Base-by-base conservation (phyloP, 2,797 vertebrate genomes). In the Pachyuromys duprasi region DNA sequence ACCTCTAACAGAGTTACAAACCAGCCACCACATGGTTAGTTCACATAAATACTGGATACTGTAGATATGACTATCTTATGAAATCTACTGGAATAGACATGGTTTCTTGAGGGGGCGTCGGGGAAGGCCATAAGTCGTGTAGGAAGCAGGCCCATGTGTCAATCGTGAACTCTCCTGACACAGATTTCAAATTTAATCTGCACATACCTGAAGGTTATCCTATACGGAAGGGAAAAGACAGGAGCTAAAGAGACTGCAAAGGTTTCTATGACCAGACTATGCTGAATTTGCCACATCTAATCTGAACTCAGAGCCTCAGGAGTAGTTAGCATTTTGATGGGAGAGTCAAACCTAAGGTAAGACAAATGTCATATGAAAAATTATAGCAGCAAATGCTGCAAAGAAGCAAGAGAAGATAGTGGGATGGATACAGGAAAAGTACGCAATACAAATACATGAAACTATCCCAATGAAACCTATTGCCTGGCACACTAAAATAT, bases 131-230 rank as follows among this genome's bases (percentile, higher is more conserved):
- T 57, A 3, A 3, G 49, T 39, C 70, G 69, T 18, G 24, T 3
- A 88, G 80, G 53, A 65, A 96, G 36, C 79, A 89, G 63, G 93
- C 31, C 22, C 36, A 17, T 63, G 69, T 42, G 67, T 89, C n/a
- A 78, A 5, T 80, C n/a, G 83, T 76, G 49, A 96, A 90, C 60
- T 76, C 67, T 57, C 91, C 22, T 76, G 65, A 86, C 83, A 57
- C 0, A 45, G 55, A 28, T 81, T 63, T 93, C 74, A 97, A 94
- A 91, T 53, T 89, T 83, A 95, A 72, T 87, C 42, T 78, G 39
- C 8, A 69, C 1, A 67, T 28, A 18, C 45, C 79, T 91, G 36
- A 87, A 82, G 69, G 12, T 42, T 89, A 69, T 94, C 31, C 39
- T 57, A 14, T 57, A 69, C 53, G 31, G 45, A 18, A 88, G 53